Evolutionary conservation across 2,888 invertebrate genomes (phyloP), one percentile per base, ranked within the genome.

Genomic region (Sesamia inferens): DNA sequence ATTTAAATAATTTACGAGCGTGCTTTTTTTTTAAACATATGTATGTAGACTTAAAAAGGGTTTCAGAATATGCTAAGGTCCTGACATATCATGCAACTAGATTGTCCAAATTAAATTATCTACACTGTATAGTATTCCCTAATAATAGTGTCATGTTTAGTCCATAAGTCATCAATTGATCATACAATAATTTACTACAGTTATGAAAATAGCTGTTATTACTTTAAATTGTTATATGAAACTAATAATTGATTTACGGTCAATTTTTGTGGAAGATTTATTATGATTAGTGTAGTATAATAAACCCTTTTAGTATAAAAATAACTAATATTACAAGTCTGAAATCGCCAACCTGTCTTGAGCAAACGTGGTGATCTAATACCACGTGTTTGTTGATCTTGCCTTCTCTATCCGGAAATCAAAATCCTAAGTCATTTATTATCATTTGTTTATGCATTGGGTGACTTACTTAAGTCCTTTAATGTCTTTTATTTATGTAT

Each of bases 121-220:
- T 11, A 68, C n/a, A 47, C 67, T 14, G 68, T 78, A 31, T 64
- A 59, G 10, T 58, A 69, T 48, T 63, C 16, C 57, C 44, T 81
- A 79, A 82, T 70, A 42, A 82, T 42, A 57, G 64, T 69, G 14
- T 80, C 79, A 69, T 24, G 61, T 82, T 74, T 24, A 14, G 2
- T n/a, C 22, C 61, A 82, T 79, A 79, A 74, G 13, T 85, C 79
- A 76, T 42, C 57, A 39, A 58, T 54, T 57, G 67, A 58, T 47
- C 22, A 16, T 47, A 61, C 5, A 78, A 82, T 71, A 78, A 82
- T 71, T 72, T 71, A 72, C 81, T 58, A 48, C 61, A 51, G 31
- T 55, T 68, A 47, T n/a, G 31, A 54, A 62, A 75, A 81, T 68
- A 68, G 61, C 67, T 22, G 62, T 24, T 55, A 63, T 79, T 67